Conservation (phyloP, 2,797 vertebrate genomes). For the Enteromius radiatus region DNA sequence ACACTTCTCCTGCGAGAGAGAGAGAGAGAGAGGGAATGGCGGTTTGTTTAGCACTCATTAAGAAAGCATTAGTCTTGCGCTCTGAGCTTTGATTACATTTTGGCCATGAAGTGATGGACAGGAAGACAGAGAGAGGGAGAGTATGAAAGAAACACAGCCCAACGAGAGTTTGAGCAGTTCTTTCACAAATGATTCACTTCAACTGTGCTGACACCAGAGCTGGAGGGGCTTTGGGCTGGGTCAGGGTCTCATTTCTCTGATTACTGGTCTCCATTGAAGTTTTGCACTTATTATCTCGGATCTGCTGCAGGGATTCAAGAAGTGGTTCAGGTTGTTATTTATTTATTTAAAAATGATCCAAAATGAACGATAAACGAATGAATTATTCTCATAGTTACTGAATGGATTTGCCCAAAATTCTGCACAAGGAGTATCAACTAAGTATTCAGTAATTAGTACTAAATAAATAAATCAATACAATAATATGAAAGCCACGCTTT, state of each 20-base stretch:
- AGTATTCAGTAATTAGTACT: not conserved
- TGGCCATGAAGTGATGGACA: constrained; percentile 36
- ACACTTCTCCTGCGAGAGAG: constrained; percentile 45
- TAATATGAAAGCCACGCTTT: not conserved
- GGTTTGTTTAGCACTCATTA: constrained; percentile 53
- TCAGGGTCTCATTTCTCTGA: not conserved
- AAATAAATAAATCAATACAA: too few relatives aligned
- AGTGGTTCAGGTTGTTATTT: not conserved
- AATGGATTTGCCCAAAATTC: not conserved
- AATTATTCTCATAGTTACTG: not conserved
- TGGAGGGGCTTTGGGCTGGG: not conserved
- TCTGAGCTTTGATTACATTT: constrained; percentile 44
- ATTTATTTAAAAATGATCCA: not conserved
- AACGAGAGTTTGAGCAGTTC: not conserved
- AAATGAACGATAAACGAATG: too few relatives aligned
- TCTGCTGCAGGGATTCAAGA: not conserved
- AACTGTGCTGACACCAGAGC: not conserved
- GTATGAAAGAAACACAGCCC: constrained; percentile 31
- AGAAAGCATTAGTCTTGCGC: constrained; percentile 46
- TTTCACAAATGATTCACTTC: not conserved
- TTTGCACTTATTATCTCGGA: not conserved
- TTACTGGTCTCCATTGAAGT: not conserved
- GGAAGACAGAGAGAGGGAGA: constrained; percentile 24
- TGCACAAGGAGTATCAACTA: not conserved
- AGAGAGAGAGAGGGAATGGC: not conserved